Evolutionary conservation across 2,797 vertebrate species (phyloP).

Genomic region (Carcharodon carcharias): DNA sequence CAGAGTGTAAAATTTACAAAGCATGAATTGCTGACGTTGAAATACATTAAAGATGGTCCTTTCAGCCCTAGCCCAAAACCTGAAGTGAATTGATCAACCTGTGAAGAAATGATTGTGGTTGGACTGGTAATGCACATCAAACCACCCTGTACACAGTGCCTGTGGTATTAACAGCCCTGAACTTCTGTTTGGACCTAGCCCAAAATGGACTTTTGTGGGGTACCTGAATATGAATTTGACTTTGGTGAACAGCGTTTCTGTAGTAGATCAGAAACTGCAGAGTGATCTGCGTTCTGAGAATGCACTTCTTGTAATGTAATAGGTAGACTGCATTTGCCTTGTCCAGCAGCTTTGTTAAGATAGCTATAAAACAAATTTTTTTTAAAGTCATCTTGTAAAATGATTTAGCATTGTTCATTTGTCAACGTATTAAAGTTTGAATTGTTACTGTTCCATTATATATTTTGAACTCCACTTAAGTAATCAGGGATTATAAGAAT

Average conservation of each 20-base stretch:
- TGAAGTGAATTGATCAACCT: not conserved
- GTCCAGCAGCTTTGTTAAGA: not conserved
- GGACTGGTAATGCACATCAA: not conserved
- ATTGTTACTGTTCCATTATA: not conserved
- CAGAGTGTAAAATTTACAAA: conserved; percentile 8
- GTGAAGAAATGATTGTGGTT: not conserved
- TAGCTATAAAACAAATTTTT: not conserved
- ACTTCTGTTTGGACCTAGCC: not conserved
- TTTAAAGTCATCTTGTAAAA: not conserved
- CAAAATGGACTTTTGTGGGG: not conserved
- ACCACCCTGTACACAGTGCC: conserved; percentile 7
- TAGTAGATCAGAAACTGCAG: conserved; percentile 7
- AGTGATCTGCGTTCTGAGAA: conserved; percentile 32
- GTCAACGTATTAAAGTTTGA: not conserved
- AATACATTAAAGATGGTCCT: conserved; percentile 15
- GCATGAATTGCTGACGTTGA: conserved; percentile 19
- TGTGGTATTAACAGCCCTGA: not conserved
- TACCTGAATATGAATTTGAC: conserved; percentile 11
- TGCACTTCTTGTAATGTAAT: conserved; percentile 29
- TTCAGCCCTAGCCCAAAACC: not conserved
- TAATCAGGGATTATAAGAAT: not conserved
- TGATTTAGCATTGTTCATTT: not conserved
- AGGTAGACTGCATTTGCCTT: not conserved
- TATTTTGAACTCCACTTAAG: not conserved
- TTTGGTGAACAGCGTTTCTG: not conserved